Base-by-base conservation (phyloP, 1,140 invertebrate genomes). In the Procambarus clarkii region DNA sequence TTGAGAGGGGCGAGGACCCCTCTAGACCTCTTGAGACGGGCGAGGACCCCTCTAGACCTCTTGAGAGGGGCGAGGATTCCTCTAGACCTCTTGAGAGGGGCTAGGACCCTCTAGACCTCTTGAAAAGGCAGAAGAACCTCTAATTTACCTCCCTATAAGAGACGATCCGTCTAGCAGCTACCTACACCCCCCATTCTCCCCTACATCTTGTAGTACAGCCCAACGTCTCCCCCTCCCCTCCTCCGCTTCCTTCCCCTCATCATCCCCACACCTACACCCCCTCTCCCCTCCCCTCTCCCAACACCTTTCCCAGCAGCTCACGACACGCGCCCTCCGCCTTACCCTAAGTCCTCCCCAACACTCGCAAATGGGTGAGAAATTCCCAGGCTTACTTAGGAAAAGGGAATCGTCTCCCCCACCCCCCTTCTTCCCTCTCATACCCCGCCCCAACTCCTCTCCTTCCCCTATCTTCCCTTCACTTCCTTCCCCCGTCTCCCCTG, bases 301-400 rank as follows among this genome's bases (percentile, higher is more conserved):
- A 3, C 8, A n/a, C 69, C 24, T 34, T 21, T 34, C 69, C 69
- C 21, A 4, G n/a, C 7, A 34, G 69, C 13, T 11, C 64, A 18
- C 64, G 64, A 74, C 69, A 24, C 69, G 11, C 69, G 69, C 24
- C 69, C 69, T 21, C 4, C 69, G 5, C 24, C 24, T n/a, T 74
- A 74, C 24, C 34, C 2, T 74, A 74, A 74, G 34, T 74, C 69
- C 69, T 74, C 8, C 50, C 64, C 64, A 69, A 69, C 64, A 69
- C 76, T 34, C 76, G 76, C 24, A 79, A 79, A 79, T 79, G 77
- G 77, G 77, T 15, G 45, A 79, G 44, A 79, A 48, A 79, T 46
- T 48, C 77, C 77, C 18, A 48, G 77, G 77, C 77, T 79, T 79
- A 79, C 48, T 79, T 79, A 79, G 77, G 77, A 4, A 21, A 13